A percentile compares a stretch with the other conserved stretches of the same genome.
Conservation (phyloP, 2,113 vertebrate species). For the Tonatia bakeri region DNA sequence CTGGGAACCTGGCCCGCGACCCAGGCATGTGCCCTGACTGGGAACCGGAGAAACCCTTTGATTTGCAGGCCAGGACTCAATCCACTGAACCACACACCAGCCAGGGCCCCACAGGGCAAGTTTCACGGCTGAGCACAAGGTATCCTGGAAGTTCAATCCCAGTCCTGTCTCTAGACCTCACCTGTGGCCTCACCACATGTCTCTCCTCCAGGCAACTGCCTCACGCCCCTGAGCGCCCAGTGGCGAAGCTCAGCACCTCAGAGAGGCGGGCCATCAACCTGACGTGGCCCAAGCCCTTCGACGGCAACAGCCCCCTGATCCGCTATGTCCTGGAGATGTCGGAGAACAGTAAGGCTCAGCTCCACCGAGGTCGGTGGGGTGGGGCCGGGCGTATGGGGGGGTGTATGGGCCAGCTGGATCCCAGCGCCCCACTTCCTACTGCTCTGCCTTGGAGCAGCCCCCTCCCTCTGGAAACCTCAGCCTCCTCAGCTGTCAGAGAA, state of each 20-base stretch:
- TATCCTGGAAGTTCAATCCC: accelerated
- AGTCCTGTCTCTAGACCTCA: accelerated
- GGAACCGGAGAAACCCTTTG: no score
- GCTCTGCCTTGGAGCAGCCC: neutral
- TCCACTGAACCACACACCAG: no score
- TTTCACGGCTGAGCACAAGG: accelerated
- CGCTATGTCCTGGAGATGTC: constrained; percentile 95
- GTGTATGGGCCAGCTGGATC: accelerated
- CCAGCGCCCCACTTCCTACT: accelerated
- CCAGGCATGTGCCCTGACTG: no score
- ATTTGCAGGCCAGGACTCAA: no score
- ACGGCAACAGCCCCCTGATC: constrained; percentile 95
- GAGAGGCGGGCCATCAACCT: constrained; percentile 94
- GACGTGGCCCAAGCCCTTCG: constrained; percentile 94
- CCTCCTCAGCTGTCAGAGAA: accelerated
- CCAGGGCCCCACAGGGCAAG: accelerated
- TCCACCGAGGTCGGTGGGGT: neutral
- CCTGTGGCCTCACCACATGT: accelerated
- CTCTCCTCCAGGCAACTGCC: constrained; percentile 89
- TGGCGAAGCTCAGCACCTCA: constrained; percentile 83
- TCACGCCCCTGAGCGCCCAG: constrained; percentile 91
- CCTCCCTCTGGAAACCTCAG: no score
- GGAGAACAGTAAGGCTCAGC: constrained; percentile 91
- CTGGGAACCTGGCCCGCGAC: no score
- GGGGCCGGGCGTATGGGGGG: neutral